Base-by-base conservation (phyloP, 2,113 vertebrate species). In the Microtus ochrogaster region DNA sequence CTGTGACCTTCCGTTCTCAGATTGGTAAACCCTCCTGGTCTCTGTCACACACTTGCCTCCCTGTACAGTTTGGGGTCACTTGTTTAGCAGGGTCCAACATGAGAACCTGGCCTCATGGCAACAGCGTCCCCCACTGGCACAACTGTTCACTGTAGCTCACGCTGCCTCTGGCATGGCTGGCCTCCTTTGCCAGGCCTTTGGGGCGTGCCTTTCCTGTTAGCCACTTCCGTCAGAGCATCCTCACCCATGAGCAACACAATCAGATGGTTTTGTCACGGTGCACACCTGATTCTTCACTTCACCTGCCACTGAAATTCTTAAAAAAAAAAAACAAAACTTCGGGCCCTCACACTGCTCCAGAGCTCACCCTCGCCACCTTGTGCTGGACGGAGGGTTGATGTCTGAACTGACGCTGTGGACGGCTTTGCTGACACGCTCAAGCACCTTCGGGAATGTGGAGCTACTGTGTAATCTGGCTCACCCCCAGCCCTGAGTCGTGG, bases 261-360 rank as follows among this genome's bases (percentile, higher is more conserved):
- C 70, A 52, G 74, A 63, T 74, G 55, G 1, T 87, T 87, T 63
- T 72, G 81, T 79, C 61, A 49, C 58, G 33, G 49, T 58, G 7
- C 73, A 5, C 5, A 16, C 79, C 95, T 84, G 12, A 63, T 91
- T 49, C 47, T 87, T 72, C 24, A 28, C 44, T 72, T 85, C 26
- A 1, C 16, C 39, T n/a, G 24, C 49, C 47, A 3, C 49, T 74
- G n/a, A n/a, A 49, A 30, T 47, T 33, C 28, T 78, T 9, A 13
- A 52, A 33, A 58, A 58, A 55, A 17, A 49, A 47, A 9, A 47
- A 13, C 33, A 33, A 55, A 55, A 55, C 8, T 24, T 14, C 91
- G 97, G 93, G 93, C 94, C 98, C 97, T 98, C 92, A 95, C 94
- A 94, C 94, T 95, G 63, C 95, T 98, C 98, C 97, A 95, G 97